A percentile compares a stretch with the other conserved stretches of the same genome.
Conservation (phyloP, 2,888 invertebrate species). For the Chalcosyrphus nemorum region DNA sequence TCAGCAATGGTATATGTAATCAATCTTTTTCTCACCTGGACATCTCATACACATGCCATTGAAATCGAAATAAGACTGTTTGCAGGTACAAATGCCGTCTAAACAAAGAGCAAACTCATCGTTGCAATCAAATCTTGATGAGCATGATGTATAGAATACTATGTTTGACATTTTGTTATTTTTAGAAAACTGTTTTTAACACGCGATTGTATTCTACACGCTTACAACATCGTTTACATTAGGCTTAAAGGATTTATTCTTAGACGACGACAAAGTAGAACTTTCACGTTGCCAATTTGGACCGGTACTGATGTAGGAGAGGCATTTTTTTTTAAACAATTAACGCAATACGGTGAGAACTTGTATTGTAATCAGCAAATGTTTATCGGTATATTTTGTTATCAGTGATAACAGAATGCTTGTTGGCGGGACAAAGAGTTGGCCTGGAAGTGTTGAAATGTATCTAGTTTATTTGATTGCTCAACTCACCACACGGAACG, state of each 20-base stretch:
- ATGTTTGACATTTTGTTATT: background rate
- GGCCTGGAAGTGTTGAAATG: slow-evolving; percentile 10
- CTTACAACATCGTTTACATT: slow-evolving; percentile 1
- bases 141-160: background rate
- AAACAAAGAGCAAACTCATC: background rate
- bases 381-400: slow-evolving; percentile 49
- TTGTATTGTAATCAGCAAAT: slow-evolving; percentile 47
- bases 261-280: background rate
- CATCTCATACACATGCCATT: slow-evolving; percentile 9
- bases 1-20: background rate
- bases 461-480: slow-evolving; percentile 12
- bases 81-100: background rate
- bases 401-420: slow-evolving; percentile 41
- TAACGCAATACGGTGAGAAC: slow-evolving; percentile 8
- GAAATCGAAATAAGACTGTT: background rate
- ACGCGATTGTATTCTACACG: background rate
- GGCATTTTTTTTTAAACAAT: slow-evolving; percentile 42
- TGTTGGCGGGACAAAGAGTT: slow-evolving; percentile 3
- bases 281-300: slow-evolving; percentile 19
- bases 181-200: background rate
- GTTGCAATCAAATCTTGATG: background rate
- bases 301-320: slow-evolving; percentile 11
- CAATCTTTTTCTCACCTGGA: slow-evolving; percentile 31
- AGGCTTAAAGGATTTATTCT: background rate
- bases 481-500: background rate